A percentile compares a stretch with the other conserved stretches of the same genome.
phyloP scores from a whole-genome alignment of 1,140 invertebrate species.

The Lerema accius region DNA sequence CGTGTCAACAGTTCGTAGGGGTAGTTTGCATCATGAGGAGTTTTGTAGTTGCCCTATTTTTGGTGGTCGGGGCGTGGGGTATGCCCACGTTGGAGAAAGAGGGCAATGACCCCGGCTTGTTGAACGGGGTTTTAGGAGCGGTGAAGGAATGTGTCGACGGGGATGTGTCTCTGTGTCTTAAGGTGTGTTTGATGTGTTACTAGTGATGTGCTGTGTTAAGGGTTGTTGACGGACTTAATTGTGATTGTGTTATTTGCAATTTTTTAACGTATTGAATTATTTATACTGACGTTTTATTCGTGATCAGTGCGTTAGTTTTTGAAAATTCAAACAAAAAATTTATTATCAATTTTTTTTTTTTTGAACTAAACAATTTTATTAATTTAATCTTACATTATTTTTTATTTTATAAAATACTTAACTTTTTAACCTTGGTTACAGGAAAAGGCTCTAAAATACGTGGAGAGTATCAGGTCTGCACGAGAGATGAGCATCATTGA shows the following conservation, averaged over 20 bases:
- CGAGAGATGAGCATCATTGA: conserved; percentile 84
- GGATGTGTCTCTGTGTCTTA: conserved; percentile 71
- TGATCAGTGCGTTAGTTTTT: conserved; percentile 25
- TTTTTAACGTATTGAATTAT: not conserved
- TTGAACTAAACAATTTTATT: too few species aligned
- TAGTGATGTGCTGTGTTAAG: conserved; percentile 60
- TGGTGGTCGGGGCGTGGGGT: conserved; percentile 57
- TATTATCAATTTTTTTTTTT: too few species aligned
- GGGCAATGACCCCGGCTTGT: conserved; percentile 56
- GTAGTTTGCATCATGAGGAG: conserved; percentile 64
- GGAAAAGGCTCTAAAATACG: conserved; percentile 75
- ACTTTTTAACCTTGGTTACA: conserved; percentile 63
- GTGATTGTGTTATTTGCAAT: too few species aligned
- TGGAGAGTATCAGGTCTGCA: conserved; percentile 62
- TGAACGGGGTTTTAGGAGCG: conserved; percentile 59
- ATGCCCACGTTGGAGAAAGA: conserved; percentile 71
- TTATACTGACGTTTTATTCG: conserved; percentile 18
- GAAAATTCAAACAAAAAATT: not conserved
- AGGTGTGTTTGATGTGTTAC: conserved; percentile 47
- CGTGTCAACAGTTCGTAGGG: conserved; percentile 69
- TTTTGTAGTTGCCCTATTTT: conserved; percentile 63
- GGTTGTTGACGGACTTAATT: conserved; percentile 1
- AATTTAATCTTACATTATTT: too few species aligned
- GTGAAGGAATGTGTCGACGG: conserved; percentile 73
- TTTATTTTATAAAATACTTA: conserved; percentile 41